These are phyloP conservation scores for Notodonta dromedarius DNA, from an alignment of 2,888 invertebrate species.

Conservation along the genomic window DNA sequence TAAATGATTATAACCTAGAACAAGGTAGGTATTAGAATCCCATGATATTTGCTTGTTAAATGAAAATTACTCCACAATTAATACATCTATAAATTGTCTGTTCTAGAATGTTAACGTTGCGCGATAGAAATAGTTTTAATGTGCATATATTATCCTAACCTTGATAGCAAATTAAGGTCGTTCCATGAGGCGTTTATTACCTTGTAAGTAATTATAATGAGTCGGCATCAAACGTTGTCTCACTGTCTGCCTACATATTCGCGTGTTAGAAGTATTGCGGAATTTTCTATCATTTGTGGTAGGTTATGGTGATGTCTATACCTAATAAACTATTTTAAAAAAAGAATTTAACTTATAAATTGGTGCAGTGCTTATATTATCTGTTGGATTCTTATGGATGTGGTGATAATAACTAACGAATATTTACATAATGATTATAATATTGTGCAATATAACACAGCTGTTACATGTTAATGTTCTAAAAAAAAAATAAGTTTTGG, in stretches of 20 bases:
- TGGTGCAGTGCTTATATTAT: too few species aligned
- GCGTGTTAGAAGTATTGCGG: not conserved
- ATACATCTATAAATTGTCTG: not conserved
- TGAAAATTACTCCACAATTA: not conserved
- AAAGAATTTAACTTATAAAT: too few species aligned
- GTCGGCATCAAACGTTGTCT: not conserved
- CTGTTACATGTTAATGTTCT: too few species aligned
- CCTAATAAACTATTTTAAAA: not conserved
- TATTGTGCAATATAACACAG: too few species aligned
- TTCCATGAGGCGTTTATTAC: not conserved
- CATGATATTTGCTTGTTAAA: not conserved
- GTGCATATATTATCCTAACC: conserved; percentile 22
- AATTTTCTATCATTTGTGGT: not conserved
- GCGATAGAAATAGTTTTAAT: conserved; percentile 17
- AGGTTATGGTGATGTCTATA: not conserved
- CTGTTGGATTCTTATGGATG: too few species aligned
- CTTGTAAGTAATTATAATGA: conserved; percentile 1
- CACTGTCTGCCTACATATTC: not conserved
- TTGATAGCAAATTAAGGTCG: conserved; percentile 25
- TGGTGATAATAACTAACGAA: too few species aligned
- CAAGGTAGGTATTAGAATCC: not conserved
- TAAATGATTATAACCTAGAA: too few species aligned
- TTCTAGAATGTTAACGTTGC: not conserved
- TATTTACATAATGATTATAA: too few species aligned
- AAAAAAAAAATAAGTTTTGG: too few species aligned